Base-by-base conservation (phyloP, 2,797 vertebrate species). In the Phrynocephalus guinanensis region DNA sequence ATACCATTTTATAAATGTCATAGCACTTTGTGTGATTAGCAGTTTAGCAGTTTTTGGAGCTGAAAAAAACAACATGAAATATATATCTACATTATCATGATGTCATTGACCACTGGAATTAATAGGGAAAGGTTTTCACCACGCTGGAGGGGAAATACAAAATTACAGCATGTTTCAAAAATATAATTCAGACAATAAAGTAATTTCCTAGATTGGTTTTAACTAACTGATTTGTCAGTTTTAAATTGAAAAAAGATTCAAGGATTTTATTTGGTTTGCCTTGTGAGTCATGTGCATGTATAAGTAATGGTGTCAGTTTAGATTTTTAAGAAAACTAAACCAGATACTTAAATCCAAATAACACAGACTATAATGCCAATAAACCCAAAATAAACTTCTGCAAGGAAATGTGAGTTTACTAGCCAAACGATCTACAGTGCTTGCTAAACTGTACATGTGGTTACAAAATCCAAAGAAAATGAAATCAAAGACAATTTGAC, bases 111-210 rank as follows among this genome's bases (percentile, higher is more conserved):
- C 90, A 75, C 87, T 94, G 88, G 92, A 93, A 94, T 94, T 88
- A 92, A 90, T 72, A 92, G 91, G 93, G 83, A 87, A 92, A 93
- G 86, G 88, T 79, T 83, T 88, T 91, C 50, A 75, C 93, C 87
- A 89, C 56, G 89, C 87, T 91, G 87, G 48, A 92, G 91, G 44
- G 22, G 92, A 90, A 93, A 94, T 92, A 94, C 83, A 93, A 93
- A 95, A 94, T 93, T 93, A 93, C 95, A 93, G 77, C 77, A 60
- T 93, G 89, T 94, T 94, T 91, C 95, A 92, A 95, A 93, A 90
- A 94, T 95, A 94, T 93, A 91, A 94, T 94, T 92, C 86, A 92
- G 92, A 94, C 94, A 95, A 95, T 95, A 94, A 95, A 95, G 92
- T 94, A 95, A 95, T 94, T 95, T 95, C 93, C 94, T 93, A 93